Percentiles rank a stretch among this genome's conserved stretches.
phyloP scores from a whole-genome alignment of 2,888 invertebrate species.

The Caradrina clavipalpis region DNA sequence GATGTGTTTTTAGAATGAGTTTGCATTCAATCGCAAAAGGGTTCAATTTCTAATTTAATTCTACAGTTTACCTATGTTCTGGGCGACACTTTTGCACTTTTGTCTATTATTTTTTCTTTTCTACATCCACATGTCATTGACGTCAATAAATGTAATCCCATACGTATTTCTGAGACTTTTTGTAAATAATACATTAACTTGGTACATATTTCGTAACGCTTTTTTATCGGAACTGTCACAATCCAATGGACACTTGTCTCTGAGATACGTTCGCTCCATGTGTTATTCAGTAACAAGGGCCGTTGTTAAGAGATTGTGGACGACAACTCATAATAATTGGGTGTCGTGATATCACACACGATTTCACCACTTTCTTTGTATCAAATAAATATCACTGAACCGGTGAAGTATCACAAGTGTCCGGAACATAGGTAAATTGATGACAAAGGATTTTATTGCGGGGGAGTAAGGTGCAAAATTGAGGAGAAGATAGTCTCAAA shows the following conservation, averaged over 20 bases:
- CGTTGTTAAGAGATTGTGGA: slow-evolving; percentile 46
- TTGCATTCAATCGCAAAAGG: no score
- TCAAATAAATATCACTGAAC: slow-evolving; percentile 47
- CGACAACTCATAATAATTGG: slow-evolving; percentile 58
- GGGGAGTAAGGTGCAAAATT: slow-evolving; percentile 57
- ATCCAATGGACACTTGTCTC: slow-evolving; percentile 38
- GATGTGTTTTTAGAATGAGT: no score
- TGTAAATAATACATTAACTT: slow-evolving; percentile 26
- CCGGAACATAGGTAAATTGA: slow-evolving; percentile 43
- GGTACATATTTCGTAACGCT: slow-evolving; percentile 33
- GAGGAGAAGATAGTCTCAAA: slow-evolving; percentile 38
- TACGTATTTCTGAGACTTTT: slow-evolving; percentile 22
- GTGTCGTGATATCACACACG: slow-evolving; percentile 40
- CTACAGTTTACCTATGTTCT: no score
- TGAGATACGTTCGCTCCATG: slow-evolving; percentile 43
- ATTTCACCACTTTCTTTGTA: slow-evolving; percentile 62
- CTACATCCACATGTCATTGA: slow-evolving; percentile 10
- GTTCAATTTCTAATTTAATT: no score
- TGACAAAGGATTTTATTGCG: slow-evolving; percentile 28
- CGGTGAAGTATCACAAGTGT: slow-evolving; percentile 40
- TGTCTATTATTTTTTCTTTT: no score
- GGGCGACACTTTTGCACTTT: no score
- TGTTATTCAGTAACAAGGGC: slow-evolving; percentile 55
- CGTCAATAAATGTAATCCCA: not conserved
- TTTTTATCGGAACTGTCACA: slow-evolving; percentile 49